Percentiles rank a stretch among this genome's conserved stretches.
Conservation (phyloP, 2,888 invertebrate species). For the Ariolimax columbianus region DNA sequence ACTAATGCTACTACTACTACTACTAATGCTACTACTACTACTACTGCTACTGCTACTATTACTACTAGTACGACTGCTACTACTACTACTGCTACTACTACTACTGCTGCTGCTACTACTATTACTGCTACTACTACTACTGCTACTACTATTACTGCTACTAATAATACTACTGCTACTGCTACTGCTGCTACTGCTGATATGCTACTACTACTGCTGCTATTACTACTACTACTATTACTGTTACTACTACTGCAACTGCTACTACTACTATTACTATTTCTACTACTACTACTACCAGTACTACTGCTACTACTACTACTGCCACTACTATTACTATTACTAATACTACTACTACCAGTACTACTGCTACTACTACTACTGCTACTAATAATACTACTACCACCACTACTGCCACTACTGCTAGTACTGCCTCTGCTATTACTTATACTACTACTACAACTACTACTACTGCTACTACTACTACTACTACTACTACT, state of each 20-base stretch:
- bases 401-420: background rate
- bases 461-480: too few relatives aligned
- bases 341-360: background rate
- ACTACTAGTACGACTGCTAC: too few relatives aligned
- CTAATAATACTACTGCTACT: background rate
- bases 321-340: background rate
- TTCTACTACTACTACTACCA: background rate
- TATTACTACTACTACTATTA: background rate
- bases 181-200: background rate
- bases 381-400: background rate
- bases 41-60: too few relatives aligned
- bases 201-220: too few relatives aligned
- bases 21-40: too few relatives aligned
- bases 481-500: too few relatives aligned
- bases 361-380: background rate
- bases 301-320: background rate
- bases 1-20: too few relatives aligned
- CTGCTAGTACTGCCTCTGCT: background rate
- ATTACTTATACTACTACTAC: too few relatives aligned
- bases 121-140: conserved; percentile 21
- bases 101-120: too few relatives aligned
- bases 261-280: background rate
- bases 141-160: conserved; percentile 1
- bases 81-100: too few relatives aligned
- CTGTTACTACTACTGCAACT: background rate